Base-by-base conservation (phyloP, 2,797 vertebrate species). In the Harpagifer antarcticus region DNA sequence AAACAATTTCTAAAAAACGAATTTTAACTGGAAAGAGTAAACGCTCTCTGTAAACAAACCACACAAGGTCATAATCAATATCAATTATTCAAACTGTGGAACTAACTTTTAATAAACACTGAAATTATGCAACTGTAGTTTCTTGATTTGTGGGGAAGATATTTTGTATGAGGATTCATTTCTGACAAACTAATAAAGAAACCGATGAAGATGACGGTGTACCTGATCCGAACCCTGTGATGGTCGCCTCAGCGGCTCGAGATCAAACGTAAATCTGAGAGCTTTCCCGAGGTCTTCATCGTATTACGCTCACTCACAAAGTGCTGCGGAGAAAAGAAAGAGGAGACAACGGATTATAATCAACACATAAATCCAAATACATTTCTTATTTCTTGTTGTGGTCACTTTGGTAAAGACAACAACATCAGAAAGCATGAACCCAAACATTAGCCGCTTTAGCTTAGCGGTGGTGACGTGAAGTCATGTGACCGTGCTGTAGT, bases 251-350 rank as follows among this genome's bases (percentile, higher is more conserved):
- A 98, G 88, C 0, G 92, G 92, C 11, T 99, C 97, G 4, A 98
- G 88, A 53, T 98, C 96, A 49, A 97, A 96, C 0, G 95, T 96
- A 79, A 98, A 99, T 59, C 95, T 95, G 2, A 97, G 93, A 44
- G 97, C 97, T 79, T 96, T 94, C 62, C 97, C 96, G n/a, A 98
- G 93, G 82, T 99, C 97, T 83, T 99, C 97, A 0, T 99, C 97
- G 0, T 97, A 99, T 89, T 99, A 23, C 97, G 95, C 83, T 99
- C 98, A 12, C 98, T 99, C 68, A 99, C 97, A 84, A 99, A 99
- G 92, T 98, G 98, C 98, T 99, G 80, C 16, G 33, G 13, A n/a
- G 7, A 40, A 37, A 54, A 27, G 20, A 9, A 4, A 53, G 6
- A 13, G 62, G 2, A 15, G 2, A 55, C 0, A 4, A 33, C 0